Conservation (phyloP, 92 coral and sea anemone genomes). For the Hydrozoanthus gracilis region DNA sequence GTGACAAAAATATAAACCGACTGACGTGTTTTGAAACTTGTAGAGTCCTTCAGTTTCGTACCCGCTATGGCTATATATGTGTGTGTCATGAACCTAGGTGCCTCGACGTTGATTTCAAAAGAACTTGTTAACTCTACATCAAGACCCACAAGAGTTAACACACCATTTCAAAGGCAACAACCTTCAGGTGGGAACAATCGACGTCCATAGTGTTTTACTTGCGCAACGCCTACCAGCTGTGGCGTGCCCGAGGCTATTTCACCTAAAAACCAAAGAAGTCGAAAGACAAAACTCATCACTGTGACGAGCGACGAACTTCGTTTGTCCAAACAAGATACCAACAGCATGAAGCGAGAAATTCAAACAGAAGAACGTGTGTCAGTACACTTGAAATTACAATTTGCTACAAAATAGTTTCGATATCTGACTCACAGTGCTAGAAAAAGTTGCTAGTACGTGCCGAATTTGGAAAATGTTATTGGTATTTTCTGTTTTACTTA, state of each 20-base stretch:
- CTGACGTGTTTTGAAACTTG: background rate
- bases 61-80: too few species aligned
- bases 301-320: conserved; percentile 83
- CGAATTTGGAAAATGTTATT: too few species aligned
- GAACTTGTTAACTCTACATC: conserved; percentile 26
- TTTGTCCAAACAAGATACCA: conserved; percentile 72
- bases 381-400: too few species aligned
- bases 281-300: conserved; percentile 68
- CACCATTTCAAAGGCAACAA: conserved; percentile 59
- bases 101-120: too few species aligned
- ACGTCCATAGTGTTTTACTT: conserved; percentile 74
- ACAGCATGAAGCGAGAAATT: conserved; percentile 76
- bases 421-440: too few species aligned
- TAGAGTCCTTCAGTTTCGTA: too few species aligned
- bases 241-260: conserved; percentile 78
- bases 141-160: background rate
- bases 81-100: too few species aligned
- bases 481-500: too few species aligned
- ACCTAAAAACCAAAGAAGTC: conserved; percentile 83
- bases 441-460: too few species aligned
- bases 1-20: conserved; percentile 11
- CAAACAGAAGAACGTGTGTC: conserved; percentile 66
- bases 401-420: too few species aligned
- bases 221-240: conserved; percentile 69
- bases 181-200: conserved; percentile 66